These are phyloP conservation scores for Coronaproctus castanopsis DNA, from an alignment of 2,888 invertebrate genomes.

Conservation along the genomic window DNA sequence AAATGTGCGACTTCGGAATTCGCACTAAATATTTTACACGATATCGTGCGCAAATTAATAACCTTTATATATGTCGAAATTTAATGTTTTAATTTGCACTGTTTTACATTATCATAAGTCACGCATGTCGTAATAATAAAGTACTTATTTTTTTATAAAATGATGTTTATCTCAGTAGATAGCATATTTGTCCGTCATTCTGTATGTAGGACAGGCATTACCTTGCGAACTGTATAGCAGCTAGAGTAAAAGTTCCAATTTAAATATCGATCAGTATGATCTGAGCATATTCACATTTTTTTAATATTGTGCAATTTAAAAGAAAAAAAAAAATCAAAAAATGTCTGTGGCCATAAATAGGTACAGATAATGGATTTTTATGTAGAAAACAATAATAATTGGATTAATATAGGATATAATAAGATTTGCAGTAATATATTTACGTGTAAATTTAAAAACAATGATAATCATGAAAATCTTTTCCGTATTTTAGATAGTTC, in stretches of 20 bases:
- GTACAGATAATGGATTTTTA: neutral
- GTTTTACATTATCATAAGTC: neutral
- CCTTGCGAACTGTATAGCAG: neutral
- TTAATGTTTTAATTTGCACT: neutral
- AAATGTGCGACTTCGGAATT: slow-evolving; percentile 1
- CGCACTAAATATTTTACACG: neutral
- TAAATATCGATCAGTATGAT: neutral
- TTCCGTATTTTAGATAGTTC: too few relatives aligned
- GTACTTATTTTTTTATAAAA: neutral
- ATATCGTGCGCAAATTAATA: neutral
- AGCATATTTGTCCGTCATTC: neutral
- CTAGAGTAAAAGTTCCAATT: neutral
- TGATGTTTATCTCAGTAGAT: neutral
- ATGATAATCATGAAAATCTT: too few relatives aligned
- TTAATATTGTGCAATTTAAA: neutral
- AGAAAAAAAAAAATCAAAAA: too few relatives aligned
- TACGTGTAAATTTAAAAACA: too few relatives aligned
- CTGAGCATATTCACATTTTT: neutral
- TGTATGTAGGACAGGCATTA: neutral
- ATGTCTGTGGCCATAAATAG: neutral
- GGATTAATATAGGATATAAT: too few relatives aligned
- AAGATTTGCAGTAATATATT: too few relatives aligned
- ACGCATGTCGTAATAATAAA: neutral
- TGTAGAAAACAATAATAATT: too few relatives aligned
- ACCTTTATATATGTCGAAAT: neutral